These are phyloP conservation scores for Apamea sordens DNA, from an alignment of 2,888 invertebrate species.

Conservation along the genomic window DNA sequence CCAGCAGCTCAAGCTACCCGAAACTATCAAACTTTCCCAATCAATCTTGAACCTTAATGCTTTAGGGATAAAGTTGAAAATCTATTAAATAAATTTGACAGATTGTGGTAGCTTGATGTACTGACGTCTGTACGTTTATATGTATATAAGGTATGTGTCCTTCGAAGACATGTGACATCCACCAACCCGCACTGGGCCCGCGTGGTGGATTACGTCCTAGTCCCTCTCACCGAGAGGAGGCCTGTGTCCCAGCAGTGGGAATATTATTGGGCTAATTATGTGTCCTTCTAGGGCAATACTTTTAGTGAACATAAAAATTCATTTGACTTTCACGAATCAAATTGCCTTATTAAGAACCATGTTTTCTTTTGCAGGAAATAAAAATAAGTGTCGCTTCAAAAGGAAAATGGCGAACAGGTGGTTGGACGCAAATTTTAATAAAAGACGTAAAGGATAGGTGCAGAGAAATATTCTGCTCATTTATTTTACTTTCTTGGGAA, in stretches of 20 bases:
- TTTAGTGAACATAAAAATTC: neutral
- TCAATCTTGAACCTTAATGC: too few species aligned
- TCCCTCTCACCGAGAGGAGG: too few species aligned
- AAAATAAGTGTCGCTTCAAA: neutral
- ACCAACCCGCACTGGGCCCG: too few species aligned
- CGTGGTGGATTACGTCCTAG: too few species aligned
- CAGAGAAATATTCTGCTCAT: neutral
- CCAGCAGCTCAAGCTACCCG: too few species aligned
- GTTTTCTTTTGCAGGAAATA: neutral
- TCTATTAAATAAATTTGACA: too few species aligned
- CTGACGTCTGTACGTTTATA: neutral
- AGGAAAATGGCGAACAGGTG: conserved; percentile 42
- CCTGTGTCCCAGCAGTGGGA: too few species aligned
- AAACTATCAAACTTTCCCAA: too few species aligned
- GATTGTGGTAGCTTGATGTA: too few species aligned
- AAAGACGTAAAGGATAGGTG: neutral
- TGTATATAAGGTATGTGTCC: too few species aligned
- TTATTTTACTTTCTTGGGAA: conserved; percentile 7
- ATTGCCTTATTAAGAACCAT: neutral
- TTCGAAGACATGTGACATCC: neutral
- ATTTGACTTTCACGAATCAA: neutral
- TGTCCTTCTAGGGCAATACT: neutral
- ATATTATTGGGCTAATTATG: too few species aligned
- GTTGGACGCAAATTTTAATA: conserved; percentile 26
- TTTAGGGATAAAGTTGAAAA: too few species aligned